These are phyloP conservation scores for Enteromius afrohamiltoni DNA, from an alignment of 2,797 vertebrate genomes.

Conservation along the genomic window DNA sequence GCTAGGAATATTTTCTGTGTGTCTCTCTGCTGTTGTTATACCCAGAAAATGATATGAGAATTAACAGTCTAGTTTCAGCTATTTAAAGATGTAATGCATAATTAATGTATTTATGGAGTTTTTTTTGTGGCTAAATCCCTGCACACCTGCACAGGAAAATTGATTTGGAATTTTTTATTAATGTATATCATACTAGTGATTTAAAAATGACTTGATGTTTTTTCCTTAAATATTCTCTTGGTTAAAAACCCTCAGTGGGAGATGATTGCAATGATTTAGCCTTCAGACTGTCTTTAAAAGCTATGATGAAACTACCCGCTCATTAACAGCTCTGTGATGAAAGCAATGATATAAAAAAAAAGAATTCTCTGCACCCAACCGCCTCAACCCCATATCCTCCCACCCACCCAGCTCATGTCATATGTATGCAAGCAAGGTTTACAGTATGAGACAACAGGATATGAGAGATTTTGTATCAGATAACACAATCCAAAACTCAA, in stretches of 20 bases:
- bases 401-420: not conserved
- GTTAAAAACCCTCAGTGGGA: not conserved
- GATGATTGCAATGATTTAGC: not conserved
- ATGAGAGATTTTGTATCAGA: not conserved
- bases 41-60: not conserved
- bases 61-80: not conserved
- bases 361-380: not conserved
- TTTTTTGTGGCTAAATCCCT: not conserved
- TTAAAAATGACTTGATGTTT: not conserved
- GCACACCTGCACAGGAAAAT: not conserved
- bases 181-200: not conserved
- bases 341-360: not conserved
- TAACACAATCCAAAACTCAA: not conserved
- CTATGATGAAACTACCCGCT: not conserved
- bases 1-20: not conserved
- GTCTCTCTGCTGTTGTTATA: not conserved
- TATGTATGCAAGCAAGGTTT: conserved; percentile 2
- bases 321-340: not conserved
- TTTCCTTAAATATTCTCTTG: not conserved
- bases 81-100: not conserved
- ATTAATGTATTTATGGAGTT: not conserved
- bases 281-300: not conserved
- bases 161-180: not conserved
- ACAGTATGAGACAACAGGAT: not conserved
- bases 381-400: too few relatives aligned